Evolutionary conservation across 2,797 vertebrate species (phyloP).

Genomic region (Australoheros facetus): DNA sequence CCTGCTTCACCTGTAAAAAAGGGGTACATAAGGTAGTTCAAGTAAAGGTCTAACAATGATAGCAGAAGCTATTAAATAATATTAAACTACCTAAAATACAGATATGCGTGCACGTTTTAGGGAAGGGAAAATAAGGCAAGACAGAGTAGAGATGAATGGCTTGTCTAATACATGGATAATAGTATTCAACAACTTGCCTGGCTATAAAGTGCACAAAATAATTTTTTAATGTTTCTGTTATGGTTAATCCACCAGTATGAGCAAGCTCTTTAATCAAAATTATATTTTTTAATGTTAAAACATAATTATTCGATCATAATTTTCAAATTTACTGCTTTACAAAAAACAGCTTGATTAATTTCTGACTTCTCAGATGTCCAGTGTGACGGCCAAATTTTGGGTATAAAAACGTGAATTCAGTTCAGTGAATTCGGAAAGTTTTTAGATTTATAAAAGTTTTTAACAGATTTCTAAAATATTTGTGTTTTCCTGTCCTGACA

Average conservation of each 20-base stretch:
- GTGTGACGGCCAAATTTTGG: too few relatives aligned
- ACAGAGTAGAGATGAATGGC: not conserved
- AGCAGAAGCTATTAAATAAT: not conserved
- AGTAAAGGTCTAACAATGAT: not conserved
- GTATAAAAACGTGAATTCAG: too few relatives aligned
- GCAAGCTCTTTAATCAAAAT: too few relatives aligned
- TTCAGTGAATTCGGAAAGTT: too few relatives aligned
- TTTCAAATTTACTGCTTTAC: too few relatives aligned
- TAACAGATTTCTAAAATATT: not conserved
- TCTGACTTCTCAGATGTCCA: too few relatives aligned
- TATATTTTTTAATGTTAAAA: too few relatives aligned
- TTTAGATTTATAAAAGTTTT: not conserved
- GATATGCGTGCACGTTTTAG: not conserved
- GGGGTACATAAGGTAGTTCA: not conserved
- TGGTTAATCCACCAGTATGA: too few relatives aligned
- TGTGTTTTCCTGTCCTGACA: not conserved
- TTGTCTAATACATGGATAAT: not conserved
- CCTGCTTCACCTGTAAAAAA: slow-evolving; percentile 86
- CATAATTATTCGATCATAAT: too few relatives aligned
- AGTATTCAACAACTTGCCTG: not conserved
- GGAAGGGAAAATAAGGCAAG: not conserved
- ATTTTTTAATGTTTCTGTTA: not conserved
- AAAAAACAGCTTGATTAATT: too few relatives aligned
- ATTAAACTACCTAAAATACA: not conserved
- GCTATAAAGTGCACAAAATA: not conserved